These are phyloP conservation scores for Tenualosa thibaudeaui DNA, from an alignment of 2,797 vertebrate species.

Conservation along the genomic window DNA sequence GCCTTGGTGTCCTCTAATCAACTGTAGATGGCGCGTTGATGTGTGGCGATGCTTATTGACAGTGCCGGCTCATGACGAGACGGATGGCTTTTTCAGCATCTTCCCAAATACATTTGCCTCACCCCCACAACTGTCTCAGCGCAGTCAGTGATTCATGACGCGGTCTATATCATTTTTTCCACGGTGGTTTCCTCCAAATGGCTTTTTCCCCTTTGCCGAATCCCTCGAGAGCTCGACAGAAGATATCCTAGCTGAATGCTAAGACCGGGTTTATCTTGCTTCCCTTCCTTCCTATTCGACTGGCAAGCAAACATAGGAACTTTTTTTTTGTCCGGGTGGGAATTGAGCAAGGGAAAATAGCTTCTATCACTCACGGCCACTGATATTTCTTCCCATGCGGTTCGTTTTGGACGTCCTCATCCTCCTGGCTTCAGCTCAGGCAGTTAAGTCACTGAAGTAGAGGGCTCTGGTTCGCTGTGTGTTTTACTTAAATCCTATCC, in stretches of 20 bases:
- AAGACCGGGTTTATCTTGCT: constrained; percentile 7
- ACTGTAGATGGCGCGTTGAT: constrained; percentile 50
- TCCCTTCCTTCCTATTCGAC: neutral
- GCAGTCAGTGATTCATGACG: constrained; percentile 56
- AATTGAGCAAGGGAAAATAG: neutral
- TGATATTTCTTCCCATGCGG: neutral
- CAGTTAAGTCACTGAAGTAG: neutral
- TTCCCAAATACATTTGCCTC: constrained; percentile 51
- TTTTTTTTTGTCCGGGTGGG: neutral
- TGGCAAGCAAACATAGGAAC: constrained; percentile 8
- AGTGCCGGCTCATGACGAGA: constrained; percentile 48
- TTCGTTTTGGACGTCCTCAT: neutral
- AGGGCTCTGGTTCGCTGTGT: neutral
- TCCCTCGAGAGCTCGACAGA: constrained; percentile 17
- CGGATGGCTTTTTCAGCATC: constrained; percentile 58
- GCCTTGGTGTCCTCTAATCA: constrained; percentile 41
- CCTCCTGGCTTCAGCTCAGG: neutral
- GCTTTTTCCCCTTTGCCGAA: constrained; percentile 35
- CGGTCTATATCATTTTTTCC: constrained; percentile 35
- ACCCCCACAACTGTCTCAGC: constrained; percentile 31
- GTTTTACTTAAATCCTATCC: constrained; percentile 20
- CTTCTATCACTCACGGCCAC: constrained; percentile 4
- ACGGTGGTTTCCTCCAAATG: constrained; percentile 38
- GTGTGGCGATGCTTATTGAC: constrained; percentile 55
- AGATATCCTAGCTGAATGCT: constrained; percentile 21